Conservation (phyloP, 2,888 invertebrate genomes). For the Thumatha senex region DNA sequence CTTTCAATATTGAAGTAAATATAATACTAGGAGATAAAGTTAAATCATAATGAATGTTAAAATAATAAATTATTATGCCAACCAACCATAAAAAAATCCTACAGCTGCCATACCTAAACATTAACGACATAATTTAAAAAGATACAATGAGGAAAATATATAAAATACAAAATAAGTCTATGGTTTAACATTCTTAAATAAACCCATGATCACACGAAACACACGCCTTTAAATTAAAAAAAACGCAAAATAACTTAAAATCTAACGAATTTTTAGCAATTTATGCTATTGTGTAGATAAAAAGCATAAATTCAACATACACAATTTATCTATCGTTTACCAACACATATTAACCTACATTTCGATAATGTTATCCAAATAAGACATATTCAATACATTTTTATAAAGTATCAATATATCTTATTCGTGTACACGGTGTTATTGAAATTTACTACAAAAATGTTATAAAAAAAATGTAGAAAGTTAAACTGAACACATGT, state of each 20-base stretch:
- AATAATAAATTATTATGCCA: background rate
- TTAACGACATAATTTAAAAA: no score
- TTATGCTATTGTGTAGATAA: background rate
- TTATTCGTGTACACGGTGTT: background rate
- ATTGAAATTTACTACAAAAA: constrained; percentile 3
- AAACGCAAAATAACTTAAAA: no score
- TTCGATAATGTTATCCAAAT: background rate
- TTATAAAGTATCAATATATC: constrained; percentile 1
- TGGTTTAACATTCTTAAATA: no score
- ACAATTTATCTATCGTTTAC: background rate
- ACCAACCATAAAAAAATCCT: background rate
- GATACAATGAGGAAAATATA: no score
- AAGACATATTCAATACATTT: constrained; percentile 2
- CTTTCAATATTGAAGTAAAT: no score
- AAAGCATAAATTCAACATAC: background rate
- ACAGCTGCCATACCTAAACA: no score
- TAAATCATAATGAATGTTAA: background rate
- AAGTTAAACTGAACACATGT: constrained; percentile 14
- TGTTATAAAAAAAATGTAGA: constrained; percentile 9
- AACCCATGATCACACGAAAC: no score
- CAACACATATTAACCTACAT: constrained; percentile 2
- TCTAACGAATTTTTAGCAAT: no score
- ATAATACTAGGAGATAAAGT: no score
- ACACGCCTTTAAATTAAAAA: no score
- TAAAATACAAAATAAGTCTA: no score